Evolutionary conservation across 2,888 invertebrate genomes (phyloP).

Genomic region (Boloria euphrosyne): DNA sequence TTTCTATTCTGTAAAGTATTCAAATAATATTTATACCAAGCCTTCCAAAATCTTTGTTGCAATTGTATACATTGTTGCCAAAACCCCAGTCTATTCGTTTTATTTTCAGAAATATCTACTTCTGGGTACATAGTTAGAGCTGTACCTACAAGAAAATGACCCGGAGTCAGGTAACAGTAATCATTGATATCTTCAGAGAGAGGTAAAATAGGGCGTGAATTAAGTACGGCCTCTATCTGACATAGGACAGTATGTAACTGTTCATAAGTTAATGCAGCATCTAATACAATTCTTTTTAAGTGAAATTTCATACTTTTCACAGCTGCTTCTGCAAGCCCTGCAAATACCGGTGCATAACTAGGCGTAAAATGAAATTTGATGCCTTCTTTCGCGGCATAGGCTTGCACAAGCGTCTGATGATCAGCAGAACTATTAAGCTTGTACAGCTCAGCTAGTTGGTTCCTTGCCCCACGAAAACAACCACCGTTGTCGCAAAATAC

Average conservation of each 20-base stretch:
- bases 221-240: constrained; percentile 36
- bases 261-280: constrained; percentile 26
- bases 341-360: constrained; percentile 23
- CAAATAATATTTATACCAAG: constrained; percentile 30
- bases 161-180: constrained; percentile 19
- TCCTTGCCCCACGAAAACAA: constrained; percentile 33
- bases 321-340: constrained; percentile 1
- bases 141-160: too few relatives aligned
- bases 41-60: constrained; percentile 31
- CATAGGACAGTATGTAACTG: constrained; percentile 31
- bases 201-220: constrained; percentile 34
- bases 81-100: constrained; percentile 1
- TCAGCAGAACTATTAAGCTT: constrained; percentile 15
- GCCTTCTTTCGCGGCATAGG: not conserved
- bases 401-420: constrained; percentile 7
- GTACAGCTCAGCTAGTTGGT: not conserved
- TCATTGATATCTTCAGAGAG: constrained; percentile 21
- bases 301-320: constrained; percentile 1
- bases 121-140: too few relatives aligned
- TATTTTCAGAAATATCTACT: not conserved
- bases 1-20: constrained; percentile 25
- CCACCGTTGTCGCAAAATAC: not conserved
- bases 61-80: constrained; percentile 26
- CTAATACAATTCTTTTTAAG: not conserved
- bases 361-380: constrained; percentile 38